Base-by-base conservation (phyloP, 2,888 invertebrate species). In the Nemotelus pantherinus region DNA sequence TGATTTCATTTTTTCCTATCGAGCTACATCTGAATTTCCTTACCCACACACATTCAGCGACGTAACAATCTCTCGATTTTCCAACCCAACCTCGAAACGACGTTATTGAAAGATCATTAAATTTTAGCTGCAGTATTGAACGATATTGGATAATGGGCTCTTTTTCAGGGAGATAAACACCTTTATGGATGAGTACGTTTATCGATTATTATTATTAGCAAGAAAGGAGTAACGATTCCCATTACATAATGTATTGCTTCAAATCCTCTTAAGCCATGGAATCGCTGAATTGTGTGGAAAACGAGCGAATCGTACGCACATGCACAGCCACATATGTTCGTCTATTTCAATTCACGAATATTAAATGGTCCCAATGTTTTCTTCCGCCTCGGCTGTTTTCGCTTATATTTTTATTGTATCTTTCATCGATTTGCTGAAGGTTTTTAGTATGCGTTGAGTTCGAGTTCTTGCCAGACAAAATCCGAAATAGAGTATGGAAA, bases 41-140 rank as follows among this genome's bases (percentile, higher is more conserved):
- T 25, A 25, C 25, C 25, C 25, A 25, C 25, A 25, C 25, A 25
- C 25, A 25, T 25, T 25, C 25, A 25, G 25, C 25, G 25, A 25
- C 1, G 25, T 25, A 25, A 25, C 25, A 57, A 39, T 41, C 41
- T 43, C 60, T 60, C 41, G 41, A 39, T 39, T 39, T 68, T 48
- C 25, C 44, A 44, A 44, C 58, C 58, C 5, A 10, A 47, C 50
- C 44, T 48, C 41, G n/a, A 63, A 58, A 72, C 58, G 58, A 72
- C 63, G 63, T 63, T 74, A 63, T 44, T 74, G 57, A 60, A 44
- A 39, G 55, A 47, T 74, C 74, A 74, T 74, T 63, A 74, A 74
- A 74, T 74, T 74, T 74, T 48, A 74, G 63, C 63, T 48, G 63
- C 39, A n/a, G 44, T 43, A 43, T 55, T 55, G 70, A 70, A 70